Evolutionary conservation across 2,888 invertebrate species (phyloP), one percentile per base, ranked within the genome.

Genomic region (Ophion ellenae): DNA sequence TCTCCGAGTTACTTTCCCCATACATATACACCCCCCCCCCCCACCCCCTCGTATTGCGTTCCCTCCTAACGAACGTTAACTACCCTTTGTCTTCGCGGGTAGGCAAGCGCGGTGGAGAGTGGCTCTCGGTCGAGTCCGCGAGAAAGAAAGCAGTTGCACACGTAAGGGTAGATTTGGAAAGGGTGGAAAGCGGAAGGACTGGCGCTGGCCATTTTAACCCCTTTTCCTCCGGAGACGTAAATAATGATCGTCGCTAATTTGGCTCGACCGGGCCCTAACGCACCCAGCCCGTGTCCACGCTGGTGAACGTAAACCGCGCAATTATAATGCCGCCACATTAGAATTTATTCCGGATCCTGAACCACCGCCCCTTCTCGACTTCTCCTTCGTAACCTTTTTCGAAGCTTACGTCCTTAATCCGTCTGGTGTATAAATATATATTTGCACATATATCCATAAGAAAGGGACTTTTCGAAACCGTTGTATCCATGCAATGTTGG

Each of bases 161-260:
- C 67, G 47, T 73, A 73, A 76, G 76, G 76, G 71, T 64, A 28
- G 77, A 47, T 59, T 57, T 63, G 45, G 28, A 57, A 61, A 66
- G 81, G 61, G 74, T 45, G 64, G 74, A 69, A 74, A 78, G 66
- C 76, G 81, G 77, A 81, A 87, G 82, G 84, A 83, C 84, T 47
- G 14, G 47, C 3, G 14, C 14, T 87, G 81, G 82, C 75, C 81
- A 90, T 92, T 93, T 93, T 93, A 92, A 92, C 92, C 93, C 93
- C 92, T 92, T 92, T 92, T 92, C 87, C 90, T 92, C 91, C 90
- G 89, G 89, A 90, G 89, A 92, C 93, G 93, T 94, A 94, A 94
- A 94, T 94, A 94, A 94, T 93, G 93, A 94, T 93, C 93, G 93
- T 92, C 91, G 93, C 93, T 93, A 94, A 94, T 94, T 94, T 93